Evolutionary conservation across 2,888 invertebrate genomes (phyloP).

Genomic region (Sycophila texana): DNA sequence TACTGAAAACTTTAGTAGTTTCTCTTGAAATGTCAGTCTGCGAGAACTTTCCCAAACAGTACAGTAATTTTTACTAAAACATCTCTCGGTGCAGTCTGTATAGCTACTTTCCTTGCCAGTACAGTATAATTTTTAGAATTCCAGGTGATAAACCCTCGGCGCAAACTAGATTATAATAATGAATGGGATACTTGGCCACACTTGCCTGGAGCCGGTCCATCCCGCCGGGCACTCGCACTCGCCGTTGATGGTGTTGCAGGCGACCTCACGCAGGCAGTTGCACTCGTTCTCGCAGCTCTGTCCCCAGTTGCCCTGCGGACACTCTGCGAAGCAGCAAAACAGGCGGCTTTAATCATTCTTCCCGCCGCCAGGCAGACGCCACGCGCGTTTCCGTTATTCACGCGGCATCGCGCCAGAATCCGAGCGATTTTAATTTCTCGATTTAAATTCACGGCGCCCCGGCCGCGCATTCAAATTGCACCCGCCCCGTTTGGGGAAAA

Average conservation of each 20-base stretch:
- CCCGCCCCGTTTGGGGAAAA: slow-evolving; percentile 5
- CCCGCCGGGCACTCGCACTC: slow-evolving; percentile 82
- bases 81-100: too few species aligned
- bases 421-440: neutral
- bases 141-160: neutral
- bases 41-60: too few species aligned
- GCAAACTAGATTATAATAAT: neutral
- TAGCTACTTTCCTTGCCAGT: too few species aligned
- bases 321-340: slow-evolving; percentile 76
- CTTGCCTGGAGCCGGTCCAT: slow-evolving; percentile 83
- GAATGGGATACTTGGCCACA: neutral
- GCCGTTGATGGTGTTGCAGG: slow-evolving; percentile 82
- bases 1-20: too few species aligned
- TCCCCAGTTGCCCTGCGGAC: slow-evolving; percentile 85
- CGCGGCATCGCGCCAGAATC: neutral
- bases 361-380: neutral
- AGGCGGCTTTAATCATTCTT: too few species aligned
- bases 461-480: too few species aligned
- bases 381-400: neutral
- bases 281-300: slow-evolving; percentile 83
- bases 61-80: too few species aligned
- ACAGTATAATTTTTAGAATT: neutral
- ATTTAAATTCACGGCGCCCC: too few species aligned
- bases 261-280: slow-evolving; percentile 79
- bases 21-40: too few species aligned